Conservation (phyloP, 1,140 invertebrate genomes). For the Paracyclopina nana region DNA sequence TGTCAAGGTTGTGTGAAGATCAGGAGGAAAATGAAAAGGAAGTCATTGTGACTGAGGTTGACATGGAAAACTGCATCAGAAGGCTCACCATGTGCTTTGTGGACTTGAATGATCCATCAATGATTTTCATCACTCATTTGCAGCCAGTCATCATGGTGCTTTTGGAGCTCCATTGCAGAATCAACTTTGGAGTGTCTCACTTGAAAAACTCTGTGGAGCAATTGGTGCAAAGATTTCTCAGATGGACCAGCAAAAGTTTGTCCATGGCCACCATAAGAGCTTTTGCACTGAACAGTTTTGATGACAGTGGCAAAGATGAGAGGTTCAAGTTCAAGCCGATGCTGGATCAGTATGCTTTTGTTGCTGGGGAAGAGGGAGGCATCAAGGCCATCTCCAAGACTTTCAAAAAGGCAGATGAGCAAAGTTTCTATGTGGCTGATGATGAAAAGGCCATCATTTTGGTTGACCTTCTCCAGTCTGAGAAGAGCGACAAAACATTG, state of each 20-base stretch:
- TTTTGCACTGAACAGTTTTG: conserved; percentile 4
- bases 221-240: conserved; percentile 6
- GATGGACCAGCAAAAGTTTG: neutral
- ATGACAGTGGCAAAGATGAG: neutral
- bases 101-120: conserved; percentile 2
- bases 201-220: conserved; percentile 10
- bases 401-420: neutral
- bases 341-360: neutral
- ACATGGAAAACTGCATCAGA: neutral
- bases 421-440: conserved; percentile 11
- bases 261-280: neutral
- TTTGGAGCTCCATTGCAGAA: conserved; percentile 1
- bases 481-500: neutral
- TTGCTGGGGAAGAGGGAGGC: conserved; percentile 6
- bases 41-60: neutral
- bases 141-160: conserved; percentile 8
- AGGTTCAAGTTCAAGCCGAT: neutral
- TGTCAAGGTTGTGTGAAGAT: neutral
- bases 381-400: neutral
- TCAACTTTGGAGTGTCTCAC: conserved; percentile 1
- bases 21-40: neutral
- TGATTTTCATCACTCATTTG: conserved; percentile 3
- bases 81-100: conserved; percentile 6
- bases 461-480: conserved; percentile 1
- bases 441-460: conserved; percentile 13